Conservation (phyloP, 2,888 invertebrate species). For the Scaeva pyrastri region DNA sequence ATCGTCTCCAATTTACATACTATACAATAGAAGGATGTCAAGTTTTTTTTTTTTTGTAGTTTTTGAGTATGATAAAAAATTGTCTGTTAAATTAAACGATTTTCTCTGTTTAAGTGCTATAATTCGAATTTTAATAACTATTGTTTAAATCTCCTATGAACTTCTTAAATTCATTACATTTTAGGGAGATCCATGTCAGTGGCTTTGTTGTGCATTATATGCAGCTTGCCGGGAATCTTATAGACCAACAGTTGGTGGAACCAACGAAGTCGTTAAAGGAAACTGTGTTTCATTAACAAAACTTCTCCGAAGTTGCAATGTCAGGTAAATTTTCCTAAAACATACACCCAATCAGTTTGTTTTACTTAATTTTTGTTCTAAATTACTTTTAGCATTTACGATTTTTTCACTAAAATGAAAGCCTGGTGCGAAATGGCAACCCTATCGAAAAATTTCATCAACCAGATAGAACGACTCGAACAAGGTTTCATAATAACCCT, state of each 20-base stretch:
- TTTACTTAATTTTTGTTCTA: background rate
- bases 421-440: constrained; percentile 98
- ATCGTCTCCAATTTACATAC: too few relatives aligned
- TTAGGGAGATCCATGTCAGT: constrained; percentile 94
- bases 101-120: too few relatives aligned
- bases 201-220: constrained; percentile 97
- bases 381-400: constrained; percentile 88
- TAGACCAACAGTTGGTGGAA: constrained; percentile 90
- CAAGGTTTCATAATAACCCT: constrained; percentile 96
- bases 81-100: too few relatives aligned
- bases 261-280: constrained; percentile 90
- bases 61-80: too few relatives aligned
- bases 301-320: constrained; percentile 93
- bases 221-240: constrained; percentile 93
- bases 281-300: constrained; percentile 96
- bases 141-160: too few relatives aligned
- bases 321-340: constrained; percentile 86
- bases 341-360: background rate
- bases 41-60: too few relatives aligned
- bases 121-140: too few relatives aligned
- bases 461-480: constrained; percentile 93
- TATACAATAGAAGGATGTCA: too few relatives aligned
- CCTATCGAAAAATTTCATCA: constrained; percentile 92
- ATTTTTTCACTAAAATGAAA: constrained; percentile 97
- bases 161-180: too few relatives aligned